phyloP scores from a whole-genome alignment of 2,113 vertebrate species.

The Pachyramphus minor region DNA sequence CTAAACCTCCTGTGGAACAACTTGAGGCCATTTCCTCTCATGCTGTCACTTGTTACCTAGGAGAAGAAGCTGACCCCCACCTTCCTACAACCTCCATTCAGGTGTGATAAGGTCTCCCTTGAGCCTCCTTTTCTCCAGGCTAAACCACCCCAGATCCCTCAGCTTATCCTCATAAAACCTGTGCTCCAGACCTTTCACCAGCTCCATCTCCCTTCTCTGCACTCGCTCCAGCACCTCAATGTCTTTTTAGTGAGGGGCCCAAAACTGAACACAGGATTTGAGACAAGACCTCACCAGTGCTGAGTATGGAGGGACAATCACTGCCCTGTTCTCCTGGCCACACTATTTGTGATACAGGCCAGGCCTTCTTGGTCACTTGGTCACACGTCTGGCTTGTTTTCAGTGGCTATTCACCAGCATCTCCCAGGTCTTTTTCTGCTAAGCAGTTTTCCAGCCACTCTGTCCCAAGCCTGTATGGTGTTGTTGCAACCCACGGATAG shows the following conservation, averaged over 20 bases:
- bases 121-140: not conserved
- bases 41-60: not conserved
- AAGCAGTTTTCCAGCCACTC: not conserved
- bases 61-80: not conserved
- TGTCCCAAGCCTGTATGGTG: not conserved
- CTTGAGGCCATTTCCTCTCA: not conserved
- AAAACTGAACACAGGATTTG: not conserved
- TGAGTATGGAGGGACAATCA: fast-evolving
- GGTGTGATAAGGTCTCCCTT: no score
- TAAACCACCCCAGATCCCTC: not conserved
- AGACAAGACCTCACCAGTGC: not conserved
- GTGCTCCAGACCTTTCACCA: not conserved
- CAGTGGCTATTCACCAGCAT: no score
- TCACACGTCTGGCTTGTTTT: no score
- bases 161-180: not conserved
- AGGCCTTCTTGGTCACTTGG: not conserved
- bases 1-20: not conserved
- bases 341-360: fast-evolving
- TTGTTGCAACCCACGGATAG: not conserved
- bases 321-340: not conserved
- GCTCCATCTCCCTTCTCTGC: fast-evolving
- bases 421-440: not conserved
- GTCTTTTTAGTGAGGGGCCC: not conserved
- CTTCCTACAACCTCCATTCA: no score
- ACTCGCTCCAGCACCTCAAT: fast-evolving